phyloP scores from a whole-genome alignment of 2,797 vertebrate genomes.

The Acrossocheilus wenchowensis region DNA sequence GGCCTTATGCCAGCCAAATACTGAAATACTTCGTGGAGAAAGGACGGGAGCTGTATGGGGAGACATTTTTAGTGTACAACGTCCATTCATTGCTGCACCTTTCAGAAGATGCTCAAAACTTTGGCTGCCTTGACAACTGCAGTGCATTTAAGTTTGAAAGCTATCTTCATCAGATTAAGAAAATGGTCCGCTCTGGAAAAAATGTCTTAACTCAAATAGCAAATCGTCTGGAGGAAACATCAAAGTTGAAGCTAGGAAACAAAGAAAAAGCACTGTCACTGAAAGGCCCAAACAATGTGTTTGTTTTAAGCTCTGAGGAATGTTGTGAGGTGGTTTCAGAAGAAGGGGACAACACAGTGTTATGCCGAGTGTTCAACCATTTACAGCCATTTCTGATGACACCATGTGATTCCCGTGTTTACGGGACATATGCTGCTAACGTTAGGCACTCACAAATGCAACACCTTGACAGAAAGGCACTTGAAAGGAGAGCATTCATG shows the following conservation, averaged over 20 bases:
- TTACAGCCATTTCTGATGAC: too few relatives aligned
- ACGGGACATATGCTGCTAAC: too few relatives aligned
- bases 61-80: background rate
- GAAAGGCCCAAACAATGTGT: background rate
- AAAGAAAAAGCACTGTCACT: background rate
- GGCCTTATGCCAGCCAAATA: background rate
- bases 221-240: constrained; percentile 25
- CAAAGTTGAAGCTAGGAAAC: background rate
- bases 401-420: too few relatives aligned
- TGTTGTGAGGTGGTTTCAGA: constrained; percentile 16
- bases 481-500: too few relatives aligned
- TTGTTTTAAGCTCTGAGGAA: background rate
- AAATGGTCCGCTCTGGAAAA: too few relatives aligned
- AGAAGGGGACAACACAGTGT: background rate
- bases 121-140: background rate
- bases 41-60: background rate
- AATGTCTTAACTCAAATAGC: too few relatives aligned
- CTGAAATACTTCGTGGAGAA: background rate
- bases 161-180: too few relatives aligned
- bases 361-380: too few relatives aligned
- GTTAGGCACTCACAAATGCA: too few relatives aligned
- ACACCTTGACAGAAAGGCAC: too few relatives aligned
- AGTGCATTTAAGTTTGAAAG: too few relatives aligned
- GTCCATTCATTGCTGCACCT: background rate
- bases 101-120: background rate